Conservation (phyloP, 2,113 vertebrate genomes). For the Seriola aureovittata region DNA sequence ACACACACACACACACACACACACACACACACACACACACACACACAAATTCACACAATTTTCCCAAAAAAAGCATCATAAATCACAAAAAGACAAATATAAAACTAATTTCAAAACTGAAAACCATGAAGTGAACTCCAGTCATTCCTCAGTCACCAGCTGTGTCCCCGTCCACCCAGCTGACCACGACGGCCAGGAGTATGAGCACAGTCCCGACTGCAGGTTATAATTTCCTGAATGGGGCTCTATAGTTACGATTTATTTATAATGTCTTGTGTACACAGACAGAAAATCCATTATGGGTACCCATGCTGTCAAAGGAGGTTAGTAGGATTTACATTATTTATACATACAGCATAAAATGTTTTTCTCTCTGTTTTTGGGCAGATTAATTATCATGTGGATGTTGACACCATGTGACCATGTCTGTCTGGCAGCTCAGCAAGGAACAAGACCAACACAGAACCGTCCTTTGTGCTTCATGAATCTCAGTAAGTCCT, state of each 20-base stretch:
- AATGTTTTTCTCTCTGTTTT: background rate
- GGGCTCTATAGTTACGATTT: slow-evolving; percentile 80
- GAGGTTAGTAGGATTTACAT: slow-evolving; percentile 40
- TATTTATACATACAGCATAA: slow-evolving; percentile 28
- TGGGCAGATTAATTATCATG: slow-evolving; percentile 8
- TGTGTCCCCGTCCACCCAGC: slow-evolving; percentile 46
- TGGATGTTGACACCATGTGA: slow-evolving; percentile 27
- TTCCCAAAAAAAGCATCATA: background rate
- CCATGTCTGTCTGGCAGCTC: slow-evolving; percentile 11
- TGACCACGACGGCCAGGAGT: slow-evolving; percentile 62
- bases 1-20: background rate
- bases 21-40: slow-evolving; percentile 10
- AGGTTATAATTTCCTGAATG: slow-evolving; percentile 76
- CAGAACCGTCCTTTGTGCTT: background rate
- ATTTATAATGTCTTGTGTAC: slow-evolving; percentile 77
- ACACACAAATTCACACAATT: background rate
- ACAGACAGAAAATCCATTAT: slow-evolving; percentile 75
- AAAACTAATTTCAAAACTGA: background rate
- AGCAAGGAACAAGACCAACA: no score
- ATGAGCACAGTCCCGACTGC: slow-evolving; percentile 31
- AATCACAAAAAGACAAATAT: slow-evolving; percentile 9
- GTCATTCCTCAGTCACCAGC: slow-evolving; percentile 38
- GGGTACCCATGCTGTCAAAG: slow-evolving; percentile 36
- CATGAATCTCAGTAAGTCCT: background rate
- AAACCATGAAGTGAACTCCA: slow-evolving; percentile 25